Evolutionary conservation across 2,888 invertebrate genomes (phyloP), one percentile per base, ranked within the genome.

Genomic region (Trachelus troglodyta): DNA sequence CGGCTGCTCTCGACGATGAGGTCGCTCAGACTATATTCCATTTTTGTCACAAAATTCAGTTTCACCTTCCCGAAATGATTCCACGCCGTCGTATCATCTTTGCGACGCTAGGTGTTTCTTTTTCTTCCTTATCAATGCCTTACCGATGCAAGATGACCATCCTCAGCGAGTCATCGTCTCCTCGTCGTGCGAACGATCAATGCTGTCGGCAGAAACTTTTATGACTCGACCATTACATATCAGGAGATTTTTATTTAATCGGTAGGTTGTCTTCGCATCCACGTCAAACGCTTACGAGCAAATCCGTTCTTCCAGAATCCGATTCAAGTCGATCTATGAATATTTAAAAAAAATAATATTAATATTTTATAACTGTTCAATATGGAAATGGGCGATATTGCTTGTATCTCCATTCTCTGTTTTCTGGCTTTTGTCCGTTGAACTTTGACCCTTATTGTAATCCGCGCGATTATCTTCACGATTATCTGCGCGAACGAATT

Each of bases 251-350:
- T 56, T 56, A 23, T 56, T 56, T 56, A 23, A 56, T 56, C 56
- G 23, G 56, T 56, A 56, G 56, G 56, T 15, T 23, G 23, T 23
- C 56, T 56, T 56, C 56, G 23, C 56, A 23, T 56, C 23, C 56
- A 0, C 56, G 23, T 9, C 9, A 85, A 83, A 81, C 77, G 87
- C 88, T 89, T 89, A 88, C 88, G 88, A 81, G 87, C 89, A 90
- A 90, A 90, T 90, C 89, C 86, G 89, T 90, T 90, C 90, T 90
- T 90, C 90, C 90, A 90, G 83, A 85, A 87, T 87, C 82, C 79
- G 80, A 84, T 23, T 23, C 9, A 56, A 23, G 23, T 9, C 23
- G 56, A 56, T 23, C 56, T 56, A 56, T 56, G 23, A 56, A 9
- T 9, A 23, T 56, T 56, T 40, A 40, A 23, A 56, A 56, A 56